phyloP scores from a whole-genome alignment of 2,797 vertebrate genomes.

The Podargus strigoides region DNA sequence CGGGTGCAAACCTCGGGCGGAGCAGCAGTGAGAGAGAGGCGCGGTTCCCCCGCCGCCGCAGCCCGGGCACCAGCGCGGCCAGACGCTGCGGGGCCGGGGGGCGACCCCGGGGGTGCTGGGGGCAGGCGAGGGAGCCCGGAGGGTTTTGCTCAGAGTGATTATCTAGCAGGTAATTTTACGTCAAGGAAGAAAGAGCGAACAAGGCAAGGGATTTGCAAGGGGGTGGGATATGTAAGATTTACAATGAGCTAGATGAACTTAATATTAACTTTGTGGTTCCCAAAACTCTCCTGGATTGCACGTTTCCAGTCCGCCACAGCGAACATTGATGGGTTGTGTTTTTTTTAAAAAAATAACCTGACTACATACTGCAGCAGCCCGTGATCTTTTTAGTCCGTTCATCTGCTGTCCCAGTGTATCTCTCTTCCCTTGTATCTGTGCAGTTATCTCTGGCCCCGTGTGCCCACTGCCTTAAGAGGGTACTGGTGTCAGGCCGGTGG shows the following conservation, averaged over 20 bases:
- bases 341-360: not conserved
- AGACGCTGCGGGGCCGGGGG: not conserved
- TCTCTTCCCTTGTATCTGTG: not conserved
- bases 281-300: conserved; percentile 23
- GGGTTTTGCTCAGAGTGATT: conserved; percentile 11
- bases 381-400: not conserved
- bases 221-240: conserved; percentile 47
- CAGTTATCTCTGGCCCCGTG: not conserved
- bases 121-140: not conserved
- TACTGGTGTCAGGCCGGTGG: not conserved
- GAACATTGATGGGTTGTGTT: not conserved
- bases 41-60: not conserved
- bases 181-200: conserved; percentile 58
- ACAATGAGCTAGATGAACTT: conserved; percentile 63
- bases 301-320: not conserved
- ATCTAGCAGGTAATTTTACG: conserved; percentile 61
- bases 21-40: not conserved
- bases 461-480: not conserved
- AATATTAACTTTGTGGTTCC: conserved; percentile 50
- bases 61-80: not conserved
- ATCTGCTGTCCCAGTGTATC: not conserved
- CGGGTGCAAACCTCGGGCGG: not conserved
- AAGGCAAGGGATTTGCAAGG: conserved; percentile 38
- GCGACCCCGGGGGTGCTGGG: not conserved
- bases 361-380: not conserved